Evolutionary conservation across 2,113 vertebrate species (phyloP), one percentile per base, ranked within the genome.

Genomic region (Neopipo cinnamomea): DNA sequence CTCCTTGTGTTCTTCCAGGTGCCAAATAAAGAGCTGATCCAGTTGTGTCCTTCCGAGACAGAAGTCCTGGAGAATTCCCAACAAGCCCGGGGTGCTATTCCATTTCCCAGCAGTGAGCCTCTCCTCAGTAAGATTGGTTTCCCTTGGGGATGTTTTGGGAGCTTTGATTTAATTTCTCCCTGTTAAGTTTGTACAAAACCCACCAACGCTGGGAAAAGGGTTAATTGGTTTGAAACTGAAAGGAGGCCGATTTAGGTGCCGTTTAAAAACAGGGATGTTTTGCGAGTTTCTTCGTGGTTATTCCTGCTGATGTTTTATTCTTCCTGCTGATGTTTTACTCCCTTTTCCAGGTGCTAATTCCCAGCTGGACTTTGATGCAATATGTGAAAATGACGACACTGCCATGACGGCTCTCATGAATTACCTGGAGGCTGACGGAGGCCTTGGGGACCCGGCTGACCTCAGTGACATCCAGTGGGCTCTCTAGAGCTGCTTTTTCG

Each of bases 391-490:
- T 5, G 98, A 99, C 2, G 98, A 99, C 96, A 98, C 98, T 23
- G 98, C 98, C 22, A 98, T 99, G 98, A 98, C 99, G 1, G 98
- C 99, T 44, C 98, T 99, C 85, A 99, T 99, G 99, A 99, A 98
- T 97, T 98, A 99, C 83, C 96, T 99, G 95, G 99, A 99, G 97
- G 99, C 98, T 2, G 99, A 99, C 22, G 98, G 98, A 35, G 98
- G 98, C 72, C 96, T 99, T 73, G 98, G 98, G 2, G 99, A 99
- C 20, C 94, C 98, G 1, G 97, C 98, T 74, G 98, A 99, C 96
- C 98, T 99, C 88, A 98, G 97, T 68, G 98, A 99, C 49, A 98
- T 99, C 93, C 98, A 97, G 27, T 99, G 99, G 99, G 98, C 98
- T 94, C 97, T 99, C 52, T 99, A 98, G 96, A 91, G 89, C 77